Conservation (phyloP, 1,140 invertebrate species). For the Caenorhabditis remanei region DNA sequence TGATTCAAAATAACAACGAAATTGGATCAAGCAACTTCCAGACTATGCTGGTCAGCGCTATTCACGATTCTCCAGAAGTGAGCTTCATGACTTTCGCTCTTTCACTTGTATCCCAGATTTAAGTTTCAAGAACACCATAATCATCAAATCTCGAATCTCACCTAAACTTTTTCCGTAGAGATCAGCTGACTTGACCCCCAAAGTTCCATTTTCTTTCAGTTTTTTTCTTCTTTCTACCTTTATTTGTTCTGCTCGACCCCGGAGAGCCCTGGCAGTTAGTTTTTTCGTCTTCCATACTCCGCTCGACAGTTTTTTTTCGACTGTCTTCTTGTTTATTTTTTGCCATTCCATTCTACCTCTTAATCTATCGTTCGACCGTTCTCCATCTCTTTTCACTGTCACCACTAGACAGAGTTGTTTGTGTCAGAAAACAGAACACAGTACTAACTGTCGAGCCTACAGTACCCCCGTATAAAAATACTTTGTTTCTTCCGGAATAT, state of each 20-base stretch:
- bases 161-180: too few relatives aligned
- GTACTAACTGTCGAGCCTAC: not conserved
- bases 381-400: not conserved
- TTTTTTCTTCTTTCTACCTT: not conserved
- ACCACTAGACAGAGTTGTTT: not conserved
- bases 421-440: not conserved
- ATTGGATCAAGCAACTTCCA: too few relatives aligned
- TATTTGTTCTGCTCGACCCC: conserved; percentile 14
- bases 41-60: too few relatives aligned
- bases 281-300: not conserved
- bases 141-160: too few relatives aligned
- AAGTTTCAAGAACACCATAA: too few relatives aligned
- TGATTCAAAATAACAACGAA: too few relatives aligned
- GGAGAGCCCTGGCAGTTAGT: not conserved
- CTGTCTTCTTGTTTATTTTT: conserved; percentile 11
- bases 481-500: not conserved
- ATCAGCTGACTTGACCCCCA: not conserved
- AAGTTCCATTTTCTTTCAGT: not conserved
- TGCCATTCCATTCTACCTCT: not conserved
- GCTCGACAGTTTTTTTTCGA: not conserved
- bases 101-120: too few relatives aligned
- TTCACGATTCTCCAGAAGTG: too few relatives aligned
- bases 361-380: conserved; percentile 8
- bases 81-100: too few relatives aligned
- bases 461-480: not conserved